These are phyloP conservation scores for Scomber scombrus DNA, from an alignment of 2,113 vertebrate genomes.

Conservation along the genomic window DNA sequence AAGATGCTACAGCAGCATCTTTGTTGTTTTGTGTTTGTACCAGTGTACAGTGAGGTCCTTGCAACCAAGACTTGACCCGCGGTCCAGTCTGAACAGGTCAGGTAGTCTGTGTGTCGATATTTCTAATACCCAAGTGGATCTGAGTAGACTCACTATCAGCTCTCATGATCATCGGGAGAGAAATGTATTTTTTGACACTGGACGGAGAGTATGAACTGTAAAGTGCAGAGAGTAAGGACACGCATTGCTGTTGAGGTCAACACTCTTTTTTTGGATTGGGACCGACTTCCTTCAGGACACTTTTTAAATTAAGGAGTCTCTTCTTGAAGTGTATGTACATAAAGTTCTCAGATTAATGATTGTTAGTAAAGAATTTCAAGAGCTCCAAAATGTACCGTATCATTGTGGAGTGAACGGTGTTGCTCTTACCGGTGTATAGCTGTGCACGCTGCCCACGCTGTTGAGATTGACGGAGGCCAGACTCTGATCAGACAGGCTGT, in stretches of 20 bases:
- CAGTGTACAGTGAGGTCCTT: neutral
- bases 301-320: neutral
- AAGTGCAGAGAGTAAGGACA: slow-evolving; percentile 15
- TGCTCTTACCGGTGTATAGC: slow-evolving; percentile 90
- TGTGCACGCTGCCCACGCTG: slow-evolving; percentile 93
- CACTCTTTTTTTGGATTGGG: neutral
- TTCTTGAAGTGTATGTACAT: neutral
- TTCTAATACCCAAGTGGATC: neutral
- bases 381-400: slow-evolving; percentile 1
- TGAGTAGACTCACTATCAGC: too few species aligned
- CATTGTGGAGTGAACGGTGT: neutral
- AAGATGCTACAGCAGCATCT: slow-evolving; percentile 10
- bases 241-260: neutral
- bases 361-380: neutral
- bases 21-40: slow-evolving; percentile 13
- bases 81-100: neutral
- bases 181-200: neutral
- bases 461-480: slow-evolving; percentile 94
- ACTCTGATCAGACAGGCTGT: slow-evolving; percentile 95
- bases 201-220: neutral
- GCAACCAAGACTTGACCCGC: neutral
- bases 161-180: too few species aligned
- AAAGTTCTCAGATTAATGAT: neutral
- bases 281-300: neutral
- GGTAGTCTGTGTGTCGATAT: neutral